Evolutionary conservation across 1,140 invertebrate species (phyloP), one percentile per base, ranked within the genome.

Genomic region (Drosophila nebulosa): DNA sequence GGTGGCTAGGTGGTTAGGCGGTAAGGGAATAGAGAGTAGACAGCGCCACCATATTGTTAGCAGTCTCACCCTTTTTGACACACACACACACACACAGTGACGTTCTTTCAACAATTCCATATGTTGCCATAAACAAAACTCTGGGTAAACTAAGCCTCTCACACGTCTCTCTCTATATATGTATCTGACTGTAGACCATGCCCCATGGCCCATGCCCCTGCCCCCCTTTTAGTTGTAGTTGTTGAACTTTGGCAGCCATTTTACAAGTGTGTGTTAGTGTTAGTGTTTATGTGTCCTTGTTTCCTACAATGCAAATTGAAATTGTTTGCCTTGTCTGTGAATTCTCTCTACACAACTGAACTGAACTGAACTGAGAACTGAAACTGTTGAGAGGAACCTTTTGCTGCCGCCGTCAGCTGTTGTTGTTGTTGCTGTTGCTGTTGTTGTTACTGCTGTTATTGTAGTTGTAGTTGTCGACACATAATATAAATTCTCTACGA

Each of bases 401-500:
- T 75, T 78, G 75, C 66, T 78, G 75, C 66, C 66, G 79, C 64
- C 64, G 60, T 26, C 63, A 78, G 74, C 74, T 74, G 71, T 56
- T 65, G 69, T 10, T 60, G 51, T 30, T 57, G 26, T 46, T 58
- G 53, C 53, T 53, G 10, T 39, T 85, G 76, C 69, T 14, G 36
- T 30, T 50, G 21, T 53, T 58, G 30, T 10, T 30, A 7, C 7
- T 32, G 69, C 69, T 74, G 71, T 56, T 65, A 69, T 10, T 60
- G 51, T 30, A 51, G 14, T 55, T 58, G 59, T 63, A 58, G 14
- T 50, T 85, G 80, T 79, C 80, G 80, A 84, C 80, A 84, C 81
- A 81, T 84, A 77, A 84, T 84, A 86, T 84, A 84, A 84, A 84
- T 85, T 84, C 65, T 80, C 77, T 14, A 84, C 80, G 72, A 79